Percentiles rank a stretch among this genome's conserved stretches.
Conservation (phyloP, 1,140 invertebrate genomes). For the Dendroctonus ponderosae region DNA sequence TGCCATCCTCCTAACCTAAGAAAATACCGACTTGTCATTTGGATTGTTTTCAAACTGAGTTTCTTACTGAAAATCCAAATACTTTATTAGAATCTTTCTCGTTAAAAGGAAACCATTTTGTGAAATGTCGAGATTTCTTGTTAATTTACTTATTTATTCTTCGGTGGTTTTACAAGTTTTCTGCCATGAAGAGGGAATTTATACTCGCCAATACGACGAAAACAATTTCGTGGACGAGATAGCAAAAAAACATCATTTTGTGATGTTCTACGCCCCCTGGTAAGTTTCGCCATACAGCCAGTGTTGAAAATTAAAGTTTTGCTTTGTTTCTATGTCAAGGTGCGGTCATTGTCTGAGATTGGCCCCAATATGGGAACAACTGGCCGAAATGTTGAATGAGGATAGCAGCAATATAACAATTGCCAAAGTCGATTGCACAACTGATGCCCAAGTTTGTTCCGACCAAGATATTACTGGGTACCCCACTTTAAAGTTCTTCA, state of each 20-base stretch:
- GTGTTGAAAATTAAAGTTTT: constrained; percentile 3
- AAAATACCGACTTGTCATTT: too few relatives aligned
- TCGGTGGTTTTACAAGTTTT: constrained; percentile 12
- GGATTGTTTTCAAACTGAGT: too few relatives aligned
- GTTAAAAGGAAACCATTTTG: too few relatives aligned
- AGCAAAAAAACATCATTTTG: constrained; percentile 65
- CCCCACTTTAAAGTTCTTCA: constrained; percentile 71
- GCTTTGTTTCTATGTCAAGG: constrained; percentile 57
- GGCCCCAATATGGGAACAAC: constrained; percentile 68
- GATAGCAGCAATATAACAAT: constrained; percentile 63
- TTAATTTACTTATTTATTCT: not conserved
- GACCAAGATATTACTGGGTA: constrained; percentile 73
- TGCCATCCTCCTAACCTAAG: too few relatives aligned
- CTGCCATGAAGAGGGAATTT: constrained; percentile 46
- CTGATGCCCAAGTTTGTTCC: constrained; percentile 66
- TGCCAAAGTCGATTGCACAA: constrained; percentile 77
- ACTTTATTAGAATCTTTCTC: too few relatives aligned
- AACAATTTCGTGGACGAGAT: constrained; percentile 61
- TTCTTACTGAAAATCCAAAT: too few relatives aligned
- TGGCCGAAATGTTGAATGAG: constrained; percentile 68
- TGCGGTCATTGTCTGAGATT: constrained; percentile 70
- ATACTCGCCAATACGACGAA: constrained; percentile 50
- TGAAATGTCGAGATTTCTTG: not conserved
- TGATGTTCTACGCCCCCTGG: constrained; percentile 80
- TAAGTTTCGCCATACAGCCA: constrained; percentile 49